phyloP scores from a whole-genome alignment of 2,888 invertebrate species.

The Drosophila diplacantha region DNA sequence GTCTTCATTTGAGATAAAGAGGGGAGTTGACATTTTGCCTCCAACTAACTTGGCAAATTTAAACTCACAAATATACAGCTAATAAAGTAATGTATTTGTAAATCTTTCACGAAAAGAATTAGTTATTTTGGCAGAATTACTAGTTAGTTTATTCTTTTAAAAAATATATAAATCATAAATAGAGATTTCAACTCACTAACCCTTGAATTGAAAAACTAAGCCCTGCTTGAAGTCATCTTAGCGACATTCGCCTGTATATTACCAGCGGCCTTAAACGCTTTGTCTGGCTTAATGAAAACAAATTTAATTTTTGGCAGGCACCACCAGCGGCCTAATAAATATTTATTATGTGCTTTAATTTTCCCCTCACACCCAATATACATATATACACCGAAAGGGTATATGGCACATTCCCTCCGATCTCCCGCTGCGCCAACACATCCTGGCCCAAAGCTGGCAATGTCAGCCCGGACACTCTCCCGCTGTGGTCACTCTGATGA shows the following conservation, averaged over 20 bases:
- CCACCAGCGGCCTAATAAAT: slow-evolving; percentile 55
- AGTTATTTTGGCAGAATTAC: not conserved
- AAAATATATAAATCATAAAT: not conserved
- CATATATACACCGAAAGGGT: slow-evolving; percentile 1
- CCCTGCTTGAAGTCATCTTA: not conserved
- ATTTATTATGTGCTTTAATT: slow-evolving; percentile 57
- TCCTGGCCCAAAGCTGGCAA: slow-evolving; percentile 20
- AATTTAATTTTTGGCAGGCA: slow-evolving; percentile 60
- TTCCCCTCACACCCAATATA: slow-evolving; percentile 2
- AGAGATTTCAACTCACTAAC: no score
- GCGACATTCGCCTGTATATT: slow-evolving; percentile 31
- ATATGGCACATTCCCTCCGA: not conserved
- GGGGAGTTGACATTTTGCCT: no score
- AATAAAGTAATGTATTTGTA: not conserved
- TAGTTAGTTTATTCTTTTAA: no score
- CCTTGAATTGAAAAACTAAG: not conserved
- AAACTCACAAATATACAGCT: not conserved
- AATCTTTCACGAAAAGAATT: not conserved
- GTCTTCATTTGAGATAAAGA: not conserved
- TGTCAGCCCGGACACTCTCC: slow-evolving; percentile 26
- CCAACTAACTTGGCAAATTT: not conserved
- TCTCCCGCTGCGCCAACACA: slow-evolving; percentile 14
- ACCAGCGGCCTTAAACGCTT: slow-evolving; percentile 50
- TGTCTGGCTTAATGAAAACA: slow-evolving; percentile 64
- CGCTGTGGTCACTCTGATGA: slow-evolving; percentile 21